These are phyloP conservation scores for Pseudopipra pipra DNA, from an alignment of 2,113 vertebrate species.

Conservation along the genomic window DNA sequence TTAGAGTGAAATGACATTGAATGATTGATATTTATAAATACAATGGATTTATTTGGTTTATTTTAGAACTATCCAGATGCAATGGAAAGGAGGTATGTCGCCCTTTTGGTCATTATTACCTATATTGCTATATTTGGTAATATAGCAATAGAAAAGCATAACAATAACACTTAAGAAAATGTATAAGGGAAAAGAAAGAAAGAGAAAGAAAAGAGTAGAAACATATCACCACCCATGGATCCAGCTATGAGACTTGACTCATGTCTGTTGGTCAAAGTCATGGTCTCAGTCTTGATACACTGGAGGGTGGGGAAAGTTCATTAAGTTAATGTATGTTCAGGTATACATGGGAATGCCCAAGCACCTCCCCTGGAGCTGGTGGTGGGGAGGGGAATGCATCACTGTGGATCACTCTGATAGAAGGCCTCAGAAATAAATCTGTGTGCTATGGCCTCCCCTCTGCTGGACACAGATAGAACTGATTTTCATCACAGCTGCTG, in stretches of 20 bases:
- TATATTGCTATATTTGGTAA: too few species aligned
- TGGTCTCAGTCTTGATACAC: not conserved
- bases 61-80: not conserved
- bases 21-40: too few species aligned
- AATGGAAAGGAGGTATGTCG: not conserved
- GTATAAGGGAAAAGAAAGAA: not conserved
- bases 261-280: not conserved
- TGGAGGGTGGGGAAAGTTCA: not conserved
- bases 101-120: not conserved
- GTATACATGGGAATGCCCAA: not conserved
- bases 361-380: not conserved
- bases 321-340: not conserved
- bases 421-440: not conserved
- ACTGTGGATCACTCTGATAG: not conserved
- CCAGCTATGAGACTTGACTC: not conserved
- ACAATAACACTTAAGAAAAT: not conserved
- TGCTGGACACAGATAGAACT: not conserved
- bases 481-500: not conserved
- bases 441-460: not conserved
- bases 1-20: not conserved
- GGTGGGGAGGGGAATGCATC: too few species aligned
- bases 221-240: not conserved
- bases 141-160: not conserved
- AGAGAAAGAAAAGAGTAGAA: not conserved
- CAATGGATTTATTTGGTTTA: not conserved